These are phyloP conservation scores for Chlorodrepanis virens DNA, from an alignment of 2,113 vertebrate genomes.

Conservation along the genomic window DNA sequence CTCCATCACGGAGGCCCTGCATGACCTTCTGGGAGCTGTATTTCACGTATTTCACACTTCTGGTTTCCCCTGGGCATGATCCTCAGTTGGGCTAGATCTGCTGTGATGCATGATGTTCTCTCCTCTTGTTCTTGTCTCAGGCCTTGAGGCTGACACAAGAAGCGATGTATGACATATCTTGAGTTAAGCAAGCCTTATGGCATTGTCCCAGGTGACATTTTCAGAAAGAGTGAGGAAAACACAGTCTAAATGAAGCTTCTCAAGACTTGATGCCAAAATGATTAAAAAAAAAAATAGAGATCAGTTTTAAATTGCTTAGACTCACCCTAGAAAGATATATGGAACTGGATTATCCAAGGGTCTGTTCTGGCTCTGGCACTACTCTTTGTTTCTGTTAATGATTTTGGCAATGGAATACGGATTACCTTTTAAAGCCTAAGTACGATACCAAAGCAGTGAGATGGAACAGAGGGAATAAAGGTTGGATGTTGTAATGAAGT, in stretches of 20 bases:
- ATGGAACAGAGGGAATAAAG: neutral
- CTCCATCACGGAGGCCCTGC: rapidly evolving
- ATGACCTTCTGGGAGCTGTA: neutral
- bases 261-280: neutral
- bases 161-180: neutral
- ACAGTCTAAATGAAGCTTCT: neutral
- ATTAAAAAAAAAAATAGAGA: neutral
- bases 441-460: neutral
- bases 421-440: neutral
- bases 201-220: neutral
- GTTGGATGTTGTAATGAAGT: neutral
- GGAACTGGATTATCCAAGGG: neutral
- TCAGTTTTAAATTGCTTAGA: neutral
- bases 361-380: neutral
- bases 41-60: neutral
- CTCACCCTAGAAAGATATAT: neutral
- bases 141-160: neutral
- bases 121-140: neutral
- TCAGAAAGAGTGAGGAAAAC: neutral
- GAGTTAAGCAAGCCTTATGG: neutral
- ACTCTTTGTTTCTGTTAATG: neutral
- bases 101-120: neutral
- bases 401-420: neutral
- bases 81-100: neutral
- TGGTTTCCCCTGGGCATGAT: neutral